Evolutionary conservation across 2,888 invertebrate species (phyloP).

Genomic region (Dermolepida albohirtum): DNA sequence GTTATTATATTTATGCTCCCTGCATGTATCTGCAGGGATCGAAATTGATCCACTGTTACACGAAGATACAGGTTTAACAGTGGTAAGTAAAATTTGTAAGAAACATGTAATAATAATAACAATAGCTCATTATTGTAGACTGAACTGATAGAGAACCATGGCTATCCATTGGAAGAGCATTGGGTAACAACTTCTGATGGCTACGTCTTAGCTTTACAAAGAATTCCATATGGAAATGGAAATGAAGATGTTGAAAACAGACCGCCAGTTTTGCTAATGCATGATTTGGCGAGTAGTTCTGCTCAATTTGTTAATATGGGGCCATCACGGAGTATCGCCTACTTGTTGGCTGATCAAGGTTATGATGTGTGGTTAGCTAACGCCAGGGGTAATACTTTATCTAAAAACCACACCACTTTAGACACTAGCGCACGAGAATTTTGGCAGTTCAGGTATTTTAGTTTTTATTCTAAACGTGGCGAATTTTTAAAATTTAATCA

Average conservation of each 20-base stretch:
- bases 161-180: slow-evolving; percentile 72
- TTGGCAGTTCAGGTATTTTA: slow-evolving; percentile 62
- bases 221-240: slow-evolving; percentile 71
- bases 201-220: slow-evolving; percentile 81
- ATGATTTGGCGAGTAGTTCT: slow-evolving; percentile 80
- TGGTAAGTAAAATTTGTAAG: no score
- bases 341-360: slow-evolving; percentile 63
- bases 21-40: no score
- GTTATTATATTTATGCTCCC: no score
- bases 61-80: no score
- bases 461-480: no score
- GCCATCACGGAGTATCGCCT: slow-evolving; percentile 68
- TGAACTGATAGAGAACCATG: no score
- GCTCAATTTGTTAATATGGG: slow-evolving; percentile 80
- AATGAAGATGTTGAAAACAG: slow-evolving; percentile 47
- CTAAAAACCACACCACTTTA: slow-evolving; percentile 64
- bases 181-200: slow-evolving; percentile 77
- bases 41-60: no score
- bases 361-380: slow-evolving; percentile 73
- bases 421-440: slow-evolving; percentile 56
- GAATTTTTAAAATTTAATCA: no score
- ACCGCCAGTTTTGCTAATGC: slow-evolving; percentile 76
- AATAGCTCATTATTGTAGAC: not conserved
- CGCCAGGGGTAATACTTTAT: slow-evolving; percentile 70
- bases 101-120: no score